A percentile compares a stretch with the other conserved stretches of the same genome.
phyloP scores from a whole-genome alignment of 2,113 vertebrate genomes.

The Rhinopithecus roxellana region DNA sequence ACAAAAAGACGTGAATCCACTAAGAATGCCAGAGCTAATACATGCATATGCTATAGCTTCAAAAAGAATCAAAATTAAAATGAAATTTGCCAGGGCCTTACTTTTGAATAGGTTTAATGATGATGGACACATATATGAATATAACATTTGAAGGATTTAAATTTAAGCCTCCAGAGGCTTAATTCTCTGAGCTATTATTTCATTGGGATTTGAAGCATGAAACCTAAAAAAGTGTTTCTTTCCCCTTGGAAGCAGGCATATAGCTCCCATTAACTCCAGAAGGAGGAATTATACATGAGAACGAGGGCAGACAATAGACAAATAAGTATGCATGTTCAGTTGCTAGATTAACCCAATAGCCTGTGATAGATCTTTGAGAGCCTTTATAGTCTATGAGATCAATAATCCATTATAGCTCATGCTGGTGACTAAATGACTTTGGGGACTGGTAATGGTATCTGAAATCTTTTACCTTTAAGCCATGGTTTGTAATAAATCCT shows the following conservation, averaged over 20 bases:
- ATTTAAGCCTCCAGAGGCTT: not conserved
- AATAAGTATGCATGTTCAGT: slow-evolving; percentile 53
- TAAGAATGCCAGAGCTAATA: not conserved
- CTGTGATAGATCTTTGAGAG: slow-evolving; percentile 62
- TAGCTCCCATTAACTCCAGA: slow-evolving; percentile 4
- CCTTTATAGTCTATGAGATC: slow-evolving; percentile 68
- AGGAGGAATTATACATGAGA: slow-evolving; percentile 46
- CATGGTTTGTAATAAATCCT: slow-evolving; percentile 57
- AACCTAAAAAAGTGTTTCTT: slow-evolving; percentile 27
- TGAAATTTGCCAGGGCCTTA: not conserved
- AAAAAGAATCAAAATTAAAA: slow-evolving; percentile 6
- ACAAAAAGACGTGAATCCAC: not conserved
- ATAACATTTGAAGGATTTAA: slow-evolving; percentile 21
- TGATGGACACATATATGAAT: not conserved
- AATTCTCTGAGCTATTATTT: slow-evolving; percentile 47
- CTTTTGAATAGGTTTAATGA: slow-evolving; percentile 21
- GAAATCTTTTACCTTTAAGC: slow-evolving; percentile 60
- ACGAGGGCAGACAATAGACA: slow-evolving; percentile 46
- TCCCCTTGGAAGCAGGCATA: not conserved
- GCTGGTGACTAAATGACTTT: slow-evolving; percentile 66
- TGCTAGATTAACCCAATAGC: slow-evolving; percentile 55
- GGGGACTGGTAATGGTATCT: slow-evolving; percentile 56
- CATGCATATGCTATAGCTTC: not conserved
- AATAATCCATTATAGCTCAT: slow-evolving; percentile 73
- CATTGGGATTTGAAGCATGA: slow-evolving; percentile 41